Evolutionary conservation across 2,888 invertebrate species (phyloP).

Genomic region (Clunio marinus): DNA sequence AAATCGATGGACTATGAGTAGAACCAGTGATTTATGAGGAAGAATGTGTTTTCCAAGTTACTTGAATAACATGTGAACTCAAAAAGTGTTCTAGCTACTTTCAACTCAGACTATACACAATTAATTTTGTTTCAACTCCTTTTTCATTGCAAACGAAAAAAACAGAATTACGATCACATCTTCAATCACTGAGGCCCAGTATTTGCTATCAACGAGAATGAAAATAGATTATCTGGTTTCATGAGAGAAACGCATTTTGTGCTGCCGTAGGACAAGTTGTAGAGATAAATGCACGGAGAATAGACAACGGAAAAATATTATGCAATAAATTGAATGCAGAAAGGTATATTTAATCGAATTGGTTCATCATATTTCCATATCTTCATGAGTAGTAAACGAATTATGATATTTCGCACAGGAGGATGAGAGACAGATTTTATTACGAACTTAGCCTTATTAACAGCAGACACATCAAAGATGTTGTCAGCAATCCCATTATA

Average conservation of each 20-base stretch:
- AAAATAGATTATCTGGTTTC: background rate
- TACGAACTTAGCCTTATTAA: slow-evolving; percentile 36
- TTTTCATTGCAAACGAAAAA: background rate
- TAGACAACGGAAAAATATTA: background rate
- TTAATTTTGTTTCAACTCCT: slow-evolving; percentile 21
- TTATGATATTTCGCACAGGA: slow-evolving; percentile 23
- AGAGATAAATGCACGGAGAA: background rate
- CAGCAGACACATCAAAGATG: background rate
- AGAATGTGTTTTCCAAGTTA: slow-evolving; percentile 28
- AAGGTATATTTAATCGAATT: slow-evolving; percentile 12
- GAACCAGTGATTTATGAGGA: slow-evolving; percentile 33
- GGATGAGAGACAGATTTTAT: background rate
- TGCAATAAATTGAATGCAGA: slow-evolving; percentile 22
- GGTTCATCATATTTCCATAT: background rate
- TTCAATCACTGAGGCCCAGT: slow-evolving; percentile 15
- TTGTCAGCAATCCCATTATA: slow-evolving; percentile 30
- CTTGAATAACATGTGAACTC: slow-evolving; percentile 34
- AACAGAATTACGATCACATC: slow-evolving; percentile 5
- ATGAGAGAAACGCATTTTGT: background rate
- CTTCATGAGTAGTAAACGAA: slow-evolving; percentile 18
- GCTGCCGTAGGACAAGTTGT: background rate
- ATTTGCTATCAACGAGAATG: background rate
- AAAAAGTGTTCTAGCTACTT: slow-evolving; percentile 21
- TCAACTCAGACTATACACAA: no score
- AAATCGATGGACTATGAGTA: slow-evolving; percentile 1